Percentiles rank a stretch among this genome's conserved stretches.
These are phyloP conservation scores for Gymnocephalus cernua DNA, from an alignment of 2,113 vertebrate species.

Conservation along the genomic window DNA sequence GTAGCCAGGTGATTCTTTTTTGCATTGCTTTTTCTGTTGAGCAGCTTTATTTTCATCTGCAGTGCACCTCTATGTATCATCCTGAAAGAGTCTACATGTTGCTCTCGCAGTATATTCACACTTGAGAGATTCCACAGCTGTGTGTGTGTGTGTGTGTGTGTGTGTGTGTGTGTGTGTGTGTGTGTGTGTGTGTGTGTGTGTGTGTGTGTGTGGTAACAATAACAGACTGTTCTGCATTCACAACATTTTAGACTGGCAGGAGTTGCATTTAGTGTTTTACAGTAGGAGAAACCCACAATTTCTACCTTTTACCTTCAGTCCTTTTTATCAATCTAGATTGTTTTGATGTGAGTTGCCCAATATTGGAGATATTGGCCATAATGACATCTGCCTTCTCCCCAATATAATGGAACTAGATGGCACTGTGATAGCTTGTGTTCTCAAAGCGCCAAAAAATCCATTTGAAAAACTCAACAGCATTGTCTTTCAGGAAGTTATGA, in stretches of 20 bases:
- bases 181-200: neutral
- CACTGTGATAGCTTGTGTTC: too few species aligned
- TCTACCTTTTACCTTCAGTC: too few species aligned
- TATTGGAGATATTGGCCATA: too few species aligned
- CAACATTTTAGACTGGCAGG: slow-evolving; percentile 2
- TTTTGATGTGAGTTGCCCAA: too few species aligned
- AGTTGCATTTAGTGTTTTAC: neutral
- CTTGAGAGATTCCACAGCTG: neutral
- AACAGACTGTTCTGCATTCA: slow-evolving; percentile 18
- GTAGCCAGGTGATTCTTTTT: slow-evolving; percentile 13
- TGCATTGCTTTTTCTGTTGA: neutral
- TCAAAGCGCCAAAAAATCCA: too few species aligned
- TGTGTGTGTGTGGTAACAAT: slow-evolving; percentile 18
- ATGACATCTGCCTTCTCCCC: too few species aligned
- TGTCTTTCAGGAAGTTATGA: too few species aligned
- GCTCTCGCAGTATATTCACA: slow-evolving; percentile 1
- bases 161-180: slow-evolving; percentile 15
- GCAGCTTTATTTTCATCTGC: slow-evolving; percentile 5
- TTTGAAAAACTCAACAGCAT: too few species aligned
- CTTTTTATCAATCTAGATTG: too few species aligned
- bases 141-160: slow-evolving; percentile 19
- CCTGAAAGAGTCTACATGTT: slow-evolving; percentile 17
- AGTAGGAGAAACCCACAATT: neutral
- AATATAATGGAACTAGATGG: too few species aligned
- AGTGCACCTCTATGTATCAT: slow-evolving; percentile 11